These are phyloP conservation scores for Tachysurus vachellii DNA, from an alignment of 2,113 vertebrate species.

Conservation along the genomic window DNA sequence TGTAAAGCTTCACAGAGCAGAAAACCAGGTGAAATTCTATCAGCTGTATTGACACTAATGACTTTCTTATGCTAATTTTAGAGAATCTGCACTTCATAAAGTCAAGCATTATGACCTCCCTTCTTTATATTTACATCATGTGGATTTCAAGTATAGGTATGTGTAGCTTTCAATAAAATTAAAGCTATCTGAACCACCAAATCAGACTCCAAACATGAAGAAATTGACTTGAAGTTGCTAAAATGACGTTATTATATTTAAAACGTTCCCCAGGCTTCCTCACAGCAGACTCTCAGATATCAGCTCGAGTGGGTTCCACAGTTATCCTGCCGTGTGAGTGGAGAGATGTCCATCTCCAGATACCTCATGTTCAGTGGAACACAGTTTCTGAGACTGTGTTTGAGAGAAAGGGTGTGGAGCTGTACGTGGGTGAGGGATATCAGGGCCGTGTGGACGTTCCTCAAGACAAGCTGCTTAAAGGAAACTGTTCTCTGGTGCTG, in stretches of 20 bases:
- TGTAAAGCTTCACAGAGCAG: background rate
- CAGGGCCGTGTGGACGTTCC: slow-evolving; percentile 3
- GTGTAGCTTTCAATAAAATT: background rate
- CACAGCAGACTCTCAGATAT: background rate
- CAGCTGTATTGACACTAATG: background rate
- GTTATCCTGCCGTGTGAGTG: slow-evolving; percentile 1
- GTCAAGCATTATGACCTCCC: background rate
- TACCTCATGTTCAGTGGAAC: background rate
- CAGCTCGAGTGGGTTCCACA: background rate
- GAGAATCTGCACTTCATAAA: background rate
- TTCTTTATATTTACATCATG: background rate
- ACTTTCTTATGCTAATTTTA: too few species aligned
- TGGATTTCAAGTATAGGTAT: background rate
- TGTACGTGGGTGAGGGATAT: background rate
- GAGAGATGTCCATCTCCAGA: background rate
- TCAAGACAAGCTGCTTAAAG: slow-evolving; percentile 1
- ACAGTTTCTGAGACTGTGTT: background rate
- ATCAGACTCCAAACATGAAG: background rate
- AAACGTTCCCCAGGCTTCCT: background rate
- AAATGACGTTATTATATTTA: background rate
- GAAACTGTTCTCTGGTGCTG: slow-evolving; percentile 14
- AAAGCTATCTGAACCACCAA: background rate
- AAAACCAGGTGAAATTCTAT: background rate
- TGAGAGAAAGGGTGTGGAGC: background rate
- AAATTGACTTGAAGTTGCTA: background rate